These are phyloP conservation scores for Dicyrtoma fusca DNA, from an alignment of 2,888 invertebrate species.

Conservation along the genomic window DNA sequence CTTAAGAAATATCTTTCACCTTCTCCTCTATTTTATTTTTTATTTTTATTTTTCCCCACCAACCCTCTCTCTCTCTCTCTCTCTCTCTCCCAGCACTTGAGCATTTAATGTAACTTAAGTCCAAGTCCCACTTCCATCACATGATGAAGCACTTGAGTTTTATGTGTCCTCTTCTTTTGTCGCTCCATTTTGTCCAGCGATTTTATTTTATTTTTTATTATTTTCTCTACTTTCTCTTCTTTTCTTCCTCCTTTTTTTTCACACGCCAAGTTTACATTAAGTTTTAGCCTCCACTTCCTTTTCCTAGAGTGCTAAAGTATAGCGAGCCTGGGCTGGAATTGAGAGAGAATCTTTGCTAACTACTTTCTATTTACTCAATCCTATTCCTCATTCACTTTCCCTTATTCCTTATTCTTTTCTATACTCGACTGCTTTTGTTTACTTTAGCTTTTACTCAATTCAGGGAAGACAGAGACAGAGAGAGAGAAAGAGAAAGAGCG, in stretches of 20 bases:
- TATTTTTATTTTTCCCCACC: neutral
- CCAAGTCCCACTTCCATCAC: neutral
- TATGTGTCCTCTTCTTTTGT: neutral
- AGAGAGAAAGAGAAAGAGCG: too few species aligned
- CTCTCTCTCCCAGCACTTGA: neutral
- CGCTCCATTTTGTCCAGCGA: neutral
- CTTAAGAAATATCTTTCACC: too few species aligned
- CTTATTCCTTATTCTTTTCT: too few species aligned
- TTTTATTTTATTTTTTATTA: too few species aligned
- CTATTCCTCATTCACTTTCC: neutral
- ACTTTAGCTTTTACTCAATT: too few species aligned
- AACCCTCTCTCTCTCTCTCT: neutral
- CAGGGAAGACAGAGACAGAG: too few species aligned
- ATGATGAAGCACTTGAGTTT: neutral
- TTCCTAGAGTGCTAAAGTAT: neutral
- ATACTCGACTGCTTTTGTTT: too few species aligned
- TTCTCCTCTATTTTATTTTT: too few species aligned
- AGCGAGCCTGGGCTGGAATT: too few species aligned
- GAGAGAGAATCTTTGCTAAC: too few species aligned
- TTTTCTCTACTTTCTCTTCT: constrained; percentile 6
- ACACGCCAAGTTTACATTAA: constrained; percentile 15
- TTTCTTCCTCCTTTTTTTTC: constrained; percentile 2
- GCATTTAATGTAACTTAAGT: too few species aligned
- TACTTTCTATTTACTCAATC: constrained; percentile 4
- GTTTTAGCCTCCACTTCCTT: constrained; percentile 2